phyloP scores from a whole-genome alignment of 2,888 invertebrate genomes.

The Andrena bicolor region DNA sequence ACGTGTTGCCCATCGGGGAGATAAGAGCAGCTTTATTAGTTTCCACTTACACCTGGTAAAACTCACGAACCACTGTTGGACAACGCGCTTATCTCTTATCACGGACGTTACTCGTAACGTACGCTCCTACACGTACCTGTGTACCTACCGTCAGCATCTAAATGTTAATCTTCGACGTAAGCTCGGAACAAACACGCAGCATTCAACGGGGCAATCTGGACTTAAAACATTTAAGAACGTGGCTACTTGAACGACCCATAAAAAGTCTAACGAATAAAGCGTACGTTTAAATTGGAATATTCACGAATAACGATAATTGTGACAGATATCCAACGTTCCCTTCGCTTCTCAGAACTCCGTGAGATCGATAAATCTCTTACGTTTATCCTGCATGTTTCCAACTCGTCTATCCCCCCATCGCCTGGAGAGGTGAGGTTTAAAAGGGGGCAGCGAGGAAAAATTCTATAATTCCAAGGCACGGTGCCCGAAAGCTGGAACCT shows the following conservation, averaged over 20 bases:
- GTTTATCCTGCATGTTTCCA: neutral
- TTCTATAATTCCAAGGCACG: slow-evolving; percentile 16
- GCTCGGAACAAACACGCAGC: slow-evolving; percentile 32
- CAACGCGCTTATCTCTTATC: slow-evolving; percentile 65
- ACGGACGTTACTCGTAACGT: slow-evolving; percentile 29
- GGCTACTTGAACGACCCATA: neutral
- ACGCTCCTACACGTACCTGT: slow-evolving; percentile 17
- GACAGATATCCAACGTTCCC: neutral
- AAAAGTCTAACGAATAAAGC: neutral
- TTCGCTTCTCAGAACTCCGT: neutral
- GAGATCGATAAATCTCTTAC: neutral
- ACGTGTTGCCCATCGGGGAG: slow-evolving; percentile 13
- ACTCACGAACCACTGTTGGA: slow-evolving; percentile 45
- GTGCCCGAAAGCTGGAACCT: slow-evolving; percentile 42
- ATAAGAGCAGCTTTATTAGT: slow-evolving; percentile 59
- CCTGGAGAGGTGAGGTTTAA: neutral
- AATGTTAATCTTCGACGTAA: slow-evolving; percentile 42
- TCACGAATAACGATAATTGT: neutral
- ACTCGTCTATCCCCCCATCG: slow-evolving; percentile 3
- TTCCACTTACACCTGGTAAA: slow-evolving; percentile 48
- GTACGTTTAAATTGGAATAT: neutral
- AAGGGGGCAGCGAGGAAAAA: neutral
- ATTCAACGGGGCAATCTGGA: neutral
- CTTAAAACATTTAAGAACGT: neutral
- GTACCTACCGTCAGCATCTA: slow-evolving; percentile 46